These are phyloP conservation scores for Stichopus horrens DNA, from an alignment of 53 echinoderm and acorn worm genomes.

Conservation along the genomic window DNA sequence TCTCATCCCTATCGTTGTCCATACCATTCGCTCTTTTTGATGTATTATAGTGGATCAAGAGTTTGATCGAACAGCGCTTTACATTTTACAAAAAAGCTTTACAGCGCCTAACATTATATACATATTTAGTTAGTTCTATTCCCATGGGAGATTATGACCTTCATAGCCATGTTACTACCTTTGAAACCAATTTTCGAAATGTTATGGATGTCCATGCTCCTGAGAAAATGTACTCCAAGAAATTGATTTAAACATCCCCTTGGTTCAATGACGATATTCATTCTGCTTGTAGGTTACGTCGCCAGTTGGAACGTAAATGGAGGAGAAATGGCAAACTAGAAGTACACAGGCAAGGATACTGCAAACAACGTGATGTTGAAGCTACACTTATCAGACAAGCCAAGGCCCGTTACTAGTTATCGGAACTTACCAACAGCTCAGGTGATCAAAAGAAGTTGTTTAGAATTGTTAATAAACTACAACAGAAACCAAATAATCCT, in stretches of 20 bases:
- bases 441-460: slow-evolving; percentile 39
- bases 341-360: not conserved
- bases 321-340: not conserved
- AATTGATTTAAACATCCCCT: not conserved
- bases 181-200: not conserved
- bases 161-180: slow-evolving; percentile 10
- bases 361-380: slow-evolving; percentile 7
- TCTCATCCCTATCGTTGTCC: no score
- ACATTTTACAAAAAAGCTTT: no score
- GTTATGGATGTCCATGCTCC: slow-evolving; percentile 17
- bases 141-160: slow-evolving; percentile 5
- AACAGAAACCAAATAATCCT: slow-evolving; percentile 33
- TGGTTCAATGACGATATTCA: not conserved
- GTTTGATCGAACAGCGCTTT: no score
- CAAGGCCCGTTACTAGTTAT: not conserved
- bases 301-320: slow-evolving; percentile 20
- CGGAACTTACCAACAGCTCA: slow-evolving; percentile 11
- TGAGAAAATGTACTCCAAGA: not conserved
- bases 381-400: slow-evolving; percentile 25
- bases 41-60: no score
- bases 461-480: slow-evolving; percentile 37
- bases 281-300: not conserved
- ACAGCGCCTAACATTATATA: no score
- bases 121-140: not conserved
- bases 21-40: no score